These are phyloP conservation scores for Mellilla xanthometata DNA, from an alignment of 2,888 invertebrate genomes.

Conservation along the genomic window DNA sequence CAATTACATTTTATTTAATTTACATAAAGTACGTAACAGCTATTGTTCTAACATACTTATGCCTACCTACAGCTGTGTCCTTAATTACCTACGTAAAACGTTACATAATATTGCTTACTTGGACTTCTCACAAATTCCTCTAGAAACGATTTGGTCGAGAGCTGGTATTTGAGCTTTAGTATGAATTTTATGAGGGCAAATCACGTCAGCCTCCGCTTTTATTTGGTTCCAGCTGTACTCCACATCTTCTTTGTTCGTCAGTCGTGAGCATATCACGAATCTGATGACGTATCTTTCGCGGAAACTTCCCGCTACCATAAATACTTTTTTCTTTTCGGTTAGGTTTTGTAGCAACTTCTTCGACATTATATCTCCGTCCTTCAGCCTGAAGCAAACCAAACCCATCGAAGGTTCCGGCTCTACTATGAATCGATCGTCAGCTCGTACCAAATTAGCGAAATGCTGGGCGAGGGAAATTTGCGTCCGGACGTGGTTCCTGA, in stretches of 20 bases:
- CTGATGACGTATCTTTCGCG: slow-evolving; percentile 87
- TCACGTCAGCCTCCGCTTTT: slow-evolving; percentile 74
- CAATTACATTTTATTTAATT: too few relatives aligned
- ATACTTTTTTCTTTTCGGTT: slow-evolving; percentile 89
- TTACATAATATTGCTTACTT: slow-evolving; percentile 40
- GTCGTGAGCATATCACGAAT: slow-evolving; percentile 91
- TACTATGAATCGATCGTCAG: slow-evolving; percentile 91
- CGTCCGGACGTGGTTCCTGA: slow-evolving; percentile 89
- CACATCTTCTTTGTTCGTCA: slow-evolving; percentile 87
- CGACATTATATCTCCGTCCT: slow-evolving; percentile 87
- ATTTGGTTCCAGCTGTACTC: slow-evolving; percentile 89
- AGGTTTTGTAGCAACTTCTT: slow-evolving; percentile 87
- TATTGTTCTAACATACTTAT: background rate
- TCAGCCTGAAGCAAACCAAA: slow-evolving; percentile 94
- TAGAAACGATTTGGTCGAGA: slow-evolving; percentile 51
- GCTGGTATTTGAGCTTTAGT: slow-evolving; percentile 55
- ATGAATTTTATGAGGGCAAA: slow-evolving; percentile 49
- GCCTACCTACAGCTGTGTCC: background rate
- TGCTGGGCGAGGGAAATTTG: slow-evolving; percentile 89
- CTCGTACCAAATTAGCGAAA: slow-evolving; percentile 87
- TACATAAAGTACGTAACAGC: too few relatives aligned
- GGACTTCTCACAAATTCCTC: slow-evolving; percentile 62
- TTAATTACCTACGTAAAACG: too few relatives aligned
- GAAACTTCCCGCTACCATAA: slow-evolving; percentile 90
- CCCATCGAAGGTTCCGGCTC: slow-evolving; percentile 88